Percentiles rank a stretch among this genome's conserved stretches.
Conservation (phyloP, 2,113 vertebrate genomes). For the Pogona vitticeps region DNA sequence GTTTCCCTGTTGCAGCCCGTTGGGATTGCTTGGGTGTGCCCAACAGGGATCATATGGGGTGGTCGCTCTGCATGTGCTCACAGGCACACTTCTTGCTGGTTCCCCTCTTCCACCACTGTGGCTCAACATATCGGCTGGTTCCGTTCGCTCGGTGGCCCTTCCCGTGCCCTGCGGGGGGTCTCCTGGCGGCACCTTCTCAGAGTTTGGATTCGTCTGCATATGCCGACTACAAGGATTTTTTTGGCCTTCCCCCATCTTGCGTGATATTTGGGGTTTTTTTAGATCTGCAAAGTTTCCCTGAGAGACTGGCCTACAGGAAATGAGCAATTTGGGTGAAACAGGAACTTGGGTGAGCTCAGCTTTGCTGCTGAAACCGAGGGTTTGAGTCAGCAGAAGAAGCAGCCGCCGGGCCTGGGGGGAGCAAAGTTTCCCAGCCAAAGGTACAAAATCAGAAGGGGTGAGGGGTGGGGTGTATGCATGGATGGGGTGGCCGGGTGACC, state of each 20-base stretch:
- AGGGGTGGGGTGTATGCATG: rapidly evolving
- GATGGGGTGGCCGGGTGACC: rapidly evolving
- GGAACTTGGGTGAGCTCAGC: conserved; percentile 40
- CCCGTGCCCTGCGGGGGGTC: too few species aligned
- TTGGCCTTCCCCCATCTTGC: neutral
- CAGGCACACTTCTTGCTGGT: too few species aligned
- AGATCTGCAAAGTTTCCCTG: too few species aligned
- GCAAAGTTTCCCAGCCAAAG: conserved; percentile 27
- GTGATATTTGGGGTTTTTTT: too few species aligned
- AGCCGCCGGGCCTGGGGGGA: neutral
- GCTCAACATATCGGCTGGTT: too few species aligned
- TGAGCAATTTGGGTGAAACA: conserved; percentile 38
- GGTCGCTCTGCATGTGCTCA: neutral
- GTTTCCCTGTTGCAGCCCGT: neutral
- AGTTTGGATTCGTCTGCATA: too few species aligned
- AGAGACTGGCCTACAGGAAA: conserved; percentile 48
- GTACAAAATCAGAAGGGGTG: conserved; percentile 39
- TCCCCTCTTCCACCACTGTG: too few species aligned
- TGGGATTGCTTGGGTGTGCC: neutral
- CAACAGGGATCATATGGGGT: too few species aligned
- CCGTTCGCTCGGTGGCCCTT: too few species aligned
- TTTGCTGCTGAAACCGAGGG: neutral
- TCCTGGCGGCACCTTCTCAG: neutral
- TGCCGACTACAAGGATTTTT: neutral
- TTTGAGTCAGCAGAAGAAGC: neutral